These are phyloP conservation scores for Apis cerana DNA, from an alignment of 1,140 invertebrate genomes.

Conservation along the genomic window DNA sequence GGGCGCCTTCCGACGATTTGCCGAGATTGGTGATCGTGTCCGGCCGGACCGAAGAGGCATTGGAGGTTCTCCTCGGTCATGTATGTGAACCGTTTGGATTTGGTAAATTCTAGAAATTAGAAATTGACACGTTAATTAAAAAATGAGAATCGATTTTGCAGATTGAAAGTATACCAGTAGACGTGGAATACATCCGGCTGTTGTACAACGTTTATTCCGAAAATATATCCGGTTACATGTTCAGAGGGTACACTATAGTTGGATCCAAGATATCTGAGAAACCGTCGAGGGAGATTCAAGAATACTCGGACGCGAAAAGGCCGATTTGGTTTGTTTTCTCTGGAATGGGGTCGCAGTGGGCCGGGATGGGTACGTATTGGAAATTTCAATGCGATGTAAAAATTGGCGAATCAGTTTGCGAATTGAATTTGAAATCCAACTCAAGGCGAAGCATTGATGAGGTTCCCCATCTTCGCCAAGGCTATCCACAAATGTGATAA, in stretches of 20 bases:
- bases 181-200: conserved; percentile 82
- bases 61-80: conserved; percentile 86
- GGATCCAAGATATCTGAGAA: conserved; percentile 58
- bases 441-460: conserved; percentile 84
- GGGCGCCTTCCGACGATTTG: conserved; percentile 80
- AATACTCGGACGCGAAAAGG: conserved; percentile 40
- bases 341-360: conserved; percentile 64
- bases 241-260: conserved; percentile 83
- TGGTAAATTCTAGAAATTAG: too few species aligned
- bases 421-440: conserved; percentile 51
- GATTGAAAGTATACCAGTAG: conserved; percentile 80
- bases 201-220: conserved; percentile 81
- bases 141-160: conserved; percentile 14
- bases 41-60: conserved; percentile 87
- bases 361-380: conserved; percentile 55
- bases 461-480: conserved; percentile 85
- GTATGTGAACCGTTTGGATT: conserved; percentile 70
- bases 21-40: conserved; percentile 85
- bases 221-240: conserved; percentile 84
- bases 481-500: conserved; percentile 84
- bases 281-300: conserved; percentile 25
- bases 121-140: background rate
- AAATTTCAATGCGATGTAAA: background rate
- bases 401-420: too few species aligned
- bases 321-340: conserved; percentile 64